Evolutionary conservation across 2,113 vertebrate species (phyloP).

Genomic region (Mandrillus leucophaeus): DNA sequence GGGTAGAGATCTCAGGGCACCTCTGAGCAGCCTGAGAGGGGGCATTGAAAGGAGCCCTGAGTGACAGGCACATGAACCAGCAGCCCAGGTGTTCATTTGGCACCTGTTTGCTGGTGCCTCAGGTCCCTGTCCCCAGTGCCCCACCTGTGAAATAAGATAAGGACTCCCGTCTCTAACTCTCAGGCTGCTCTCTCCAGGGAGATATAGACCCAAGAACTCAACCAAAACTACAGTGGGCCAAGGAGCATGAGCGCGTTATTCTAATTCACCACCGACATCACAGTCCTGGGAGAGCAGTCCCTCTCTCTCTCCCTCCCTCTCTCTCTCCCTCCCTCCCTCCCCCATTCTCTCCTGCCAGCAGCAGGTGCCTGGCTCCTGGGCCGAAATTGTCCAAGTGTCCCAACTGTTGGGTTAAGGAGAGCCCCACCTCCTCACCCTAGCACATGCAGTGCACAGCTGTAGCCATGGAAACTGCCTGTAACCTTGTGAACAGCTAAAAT

Average conservation of each 20-base stretch:
- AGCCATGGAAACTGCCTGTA: conserved; percentile 80
- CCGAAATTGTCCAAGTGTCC: not conserved
- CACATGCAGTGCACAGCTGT: conserved; percentile 53
- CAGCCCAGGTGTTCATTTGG: rapidly evolving
- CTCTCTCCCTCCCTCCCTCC: not conserved
- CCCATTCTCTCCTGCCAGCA: not conserved
- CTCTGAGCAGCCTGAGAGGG: not conserved
- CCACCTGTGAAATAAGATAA: not conserved
- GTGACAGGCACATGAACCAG: not conserved
- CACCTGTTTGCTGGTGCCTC: not conserved
- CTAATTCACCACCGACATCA: rapidly evolving
- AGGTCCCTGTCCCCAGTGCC: not conserved
- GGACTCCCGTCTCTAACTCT: not conserved
- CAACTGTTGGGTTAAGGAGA: not conserved
- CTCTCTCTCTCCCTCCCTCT: not conserved
- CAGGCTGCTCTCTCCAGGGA: not conserved
- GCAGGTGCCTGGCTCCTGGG: not conserved
- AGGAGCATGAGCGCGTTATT: rapidly evolving
- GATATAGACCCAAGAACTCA: too few relatives aligned
- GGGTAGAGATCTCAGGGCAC: rapidly evolving
- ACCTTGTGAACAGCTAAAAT: not conserved
- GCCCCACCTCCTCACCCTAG: not conserved
- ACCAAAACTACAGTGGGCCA: rapidly evolving
- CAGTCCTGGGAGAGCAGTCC: rapidly evolving
- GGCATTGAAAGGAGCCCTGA: not conserved